Base-by-base conservation (phyloP, 2,797 vertebrate species). In the Merluccius polli region DNA sequence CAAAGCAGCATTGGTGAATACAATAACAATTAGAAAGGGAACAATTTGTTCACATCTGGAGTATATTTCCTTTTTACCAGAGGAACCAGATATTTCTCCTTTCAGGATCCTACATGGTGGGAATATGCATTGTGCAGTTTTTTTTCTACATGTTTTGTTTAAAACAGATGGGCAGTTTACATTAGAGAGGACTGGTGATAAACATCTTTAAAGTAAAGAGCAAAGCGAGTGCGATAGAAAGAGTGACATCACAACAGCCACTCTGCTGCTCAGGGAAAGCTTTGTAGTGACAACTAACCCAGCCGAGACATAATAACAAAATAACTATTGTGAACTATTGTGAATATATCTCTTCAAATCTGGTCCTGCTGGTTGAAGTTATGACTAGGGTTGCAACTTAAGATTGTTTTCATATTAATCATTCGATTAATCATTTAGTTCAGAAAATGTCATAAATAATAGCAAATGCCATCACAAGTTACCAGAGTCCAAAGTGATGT, bases 21-120 rank as follows among this genome's bases (percentile, higher is more conserved):
- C 86, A 90, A 92, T 82, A 73, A 84, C 81, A 90, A 91, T 91
- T 91, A 91, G 87, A 73, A 31, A 73, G 75, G 27, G 4, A 75
- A 75, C 84, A 85, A 88, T 93, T 91, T 88, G 86, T 85, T 83
- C 86, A 93, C 92, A 94, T 94, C 93, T 94, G 93, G 91, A 91
- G 85, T 78, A 84, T 41, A 90, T 94, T 93, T 92, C 41, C 82
- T 80, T 32, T 75, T 80, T 86, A 90, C 84, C 85, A 87, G 81
- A 88, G 81, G 73, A 82, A 72, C 76, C 80, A 78, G 76, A 72
- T 73, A 52, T 74, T 73, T 76, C 76, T 67, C 73, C 75, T 80
- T 77, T 83, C 59, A 48, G 73, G 77, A 48, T 38, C 12, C 73
- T 72, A 70, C 70, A 77, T 79, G 67, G 78, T 84, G 83, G 83